phyloP scores from a whole-genome alignment of 2,797 vertebrate species.

The Melanogrammus aeglefinus region DNA sequence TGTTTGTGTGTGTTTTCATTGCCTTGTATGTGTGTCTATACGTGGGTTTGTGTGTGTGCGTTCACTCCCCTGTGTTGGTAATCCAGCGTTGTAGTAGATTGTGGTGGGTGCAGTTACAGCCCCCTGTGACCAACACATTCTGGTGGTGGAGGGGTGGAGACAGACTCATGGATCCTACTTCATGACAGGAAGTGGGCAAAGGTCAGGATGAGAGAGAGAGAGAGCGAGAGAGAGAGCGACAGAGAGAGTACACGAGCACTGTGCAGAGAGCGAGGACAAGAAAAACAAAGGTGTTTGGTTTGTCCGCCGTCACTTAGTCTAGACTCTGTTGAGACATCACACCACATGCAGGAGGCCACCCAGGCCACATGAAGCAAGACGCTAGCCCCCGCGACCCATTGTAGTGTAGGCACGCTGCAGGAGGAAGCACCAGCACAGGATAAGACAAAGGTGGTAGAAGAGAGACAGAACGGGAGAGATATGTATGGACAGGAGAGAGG shows the following conservation, averaged over 20 bases:
- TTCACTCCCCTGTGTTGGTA: background rate
- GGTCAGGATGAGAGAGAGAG: slow-evolving; percentile 22
- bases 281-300: slow-evolving; percentile 20
- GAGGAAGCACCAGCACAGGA: slow-evolving; percentile 44
- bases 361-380: slow-evolving; percentile 29
- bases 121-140: background rate
- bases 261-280: background rate
- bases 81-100: slow-evolving; percentile 50
- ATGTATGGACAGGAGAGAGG: too few relatives aligned
- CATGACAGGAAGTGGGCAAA: slow-evolving; percentile 21
- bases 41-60: slow-evolving; percentile 25
- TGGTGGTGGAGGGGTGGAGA: background rate
- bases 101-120: slow-evolving; percentile 35
- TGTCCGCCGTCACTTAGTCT: slow-evolving; percentile 38
- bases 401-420: slow-evolving; percentile 17
- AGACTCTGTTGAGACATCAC: slow-evolving; percentile 14
- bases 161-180: background rate
- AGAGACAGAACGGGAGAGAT: background rate
- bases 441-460: slow-evolving; percentile 30
- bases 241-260: background rate
- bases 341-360: slow-evolving; percentile 17
- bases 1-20: slow-evolving; percentile 11
- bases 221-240: background rate
- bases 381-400: slow-evolving; percentile 28
- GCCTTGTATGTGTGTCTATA: too few relatives aligned